phyloP scores from a whole-genome alignment of 2,113 vertebrate species.

The Campylomormyrus tamandua region DNA sequence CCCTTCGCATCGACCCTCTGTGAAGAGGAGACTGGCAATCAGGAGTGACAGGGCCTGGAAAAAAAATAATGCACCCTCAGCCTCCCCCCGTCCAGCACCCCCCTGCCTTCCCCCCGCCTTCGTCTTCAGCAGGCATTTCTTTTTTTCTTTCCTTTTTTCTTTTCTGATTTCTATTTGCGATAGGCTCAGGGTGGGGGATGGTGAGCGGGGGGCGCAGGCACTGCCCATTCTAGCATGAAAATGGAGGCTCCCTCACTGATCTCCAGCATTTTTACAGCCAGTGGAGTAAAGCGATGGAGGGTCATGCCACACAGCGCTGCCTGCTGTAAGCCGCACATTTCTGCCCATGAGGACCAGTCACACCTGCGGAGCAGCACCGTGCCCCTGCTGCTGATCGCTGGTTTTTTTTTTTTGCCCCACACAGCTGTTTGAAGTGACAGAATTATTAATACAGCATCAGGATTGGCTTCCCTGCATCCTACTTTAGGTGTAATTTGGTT shows the following conservation, averaged over 20 bases:
- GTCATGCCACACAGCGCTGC: neutral
- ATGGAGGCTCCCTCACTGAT: neutral
- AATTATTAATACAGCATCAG: neutral
- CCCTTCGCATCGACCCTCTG: neutral
- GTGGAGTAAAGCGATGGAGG: neutral
- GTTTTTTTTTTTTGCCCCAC: neutral
- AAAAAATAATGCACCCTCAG: neutral
- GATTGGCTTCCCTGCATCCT: neutral
- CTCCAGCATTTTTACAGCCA: neutral
- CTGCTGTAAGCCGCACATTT: neutral
- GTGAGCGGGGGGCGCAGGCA: neutral
- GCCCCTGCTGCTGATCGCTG: neutral
- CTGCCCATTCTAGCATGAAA: neutral
- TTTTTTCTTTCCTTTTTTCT: neutral
- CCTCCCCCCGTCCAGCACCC: neutral
- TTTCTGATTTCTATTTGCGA: neutral
- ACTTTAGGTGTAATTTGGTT: neutral
- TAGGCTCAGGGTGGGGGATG: neutral
- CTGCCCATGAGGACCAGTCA: neutral
- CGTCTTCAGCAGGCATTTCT: neutral
- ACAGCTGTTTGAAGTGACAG: neutral
- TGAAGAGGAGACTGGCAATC: constrained; percentile 3
- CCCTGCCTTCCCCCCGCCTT: neutral
- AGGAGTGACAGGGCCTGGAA: constrained; percentile 3
- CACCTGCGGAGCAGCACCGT: neutral